A percentile compares a stretch with the other conserved stretches of the same genome.
Evolutionary conservation across 2,797 vertebrate genomes (phyloP).

Genomic region (Hypotaenidia okinawae): DNA sequence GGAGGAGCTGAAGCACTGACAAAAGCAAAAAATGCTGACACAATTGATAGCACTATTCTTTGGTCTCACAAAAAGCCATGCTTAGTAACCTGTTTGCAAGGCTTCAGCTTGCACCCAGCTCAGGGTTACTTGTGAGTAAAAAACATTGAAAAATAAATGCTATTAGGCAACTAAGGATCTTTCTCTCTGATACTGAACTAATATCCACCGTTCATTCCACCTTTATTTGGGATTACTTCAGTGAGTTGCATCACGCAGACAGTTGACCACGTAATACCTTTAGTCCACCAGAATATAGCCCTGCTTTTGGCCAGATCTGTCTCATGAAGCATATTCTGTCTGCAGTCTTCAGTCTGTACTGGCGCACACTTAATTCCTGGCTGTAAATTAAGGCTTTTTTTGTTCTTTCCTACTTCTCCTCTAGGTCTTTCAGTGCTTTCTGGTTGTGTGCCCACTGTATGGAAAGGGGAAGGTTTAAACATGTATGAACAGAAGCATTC

Average conservation of each 20-base stretch:
- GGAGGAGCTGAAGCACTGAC: not conserved
- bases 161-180: not conserved
- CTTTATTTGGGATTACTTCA: not conserved
- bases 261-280: rapidly evolving
- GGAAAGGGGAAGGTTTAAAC: not conserved
- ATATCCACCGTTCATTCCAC: not conserved
- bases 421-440: not conserved
- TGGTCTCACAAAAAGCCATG: not conserved
- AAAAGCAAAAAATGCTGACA: not conserved
- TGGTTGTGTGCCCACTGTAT: rapidly evolving
- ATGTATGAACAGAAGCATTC: not conserved
- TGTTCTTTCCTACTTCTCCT: not conserved
- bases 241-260: not conserved
- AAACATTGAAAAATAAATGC: not conserved
- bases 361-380: not conserved
- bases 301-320: not conserved
- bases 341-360: not conserved
- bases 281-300: not conserved
- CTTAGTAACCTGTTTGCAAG: not conserved
- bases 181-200: not conserved
- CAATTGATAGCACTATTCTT: not conserved
- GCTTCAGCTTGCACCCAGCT: not conserved
- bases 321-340: not conserved
- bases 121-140: not conserved
- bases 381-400: not conserved